Base-by-base conservation (phyloP, 2,113 vertebrate species). In the Dissostichus mawsoni region DNA sequence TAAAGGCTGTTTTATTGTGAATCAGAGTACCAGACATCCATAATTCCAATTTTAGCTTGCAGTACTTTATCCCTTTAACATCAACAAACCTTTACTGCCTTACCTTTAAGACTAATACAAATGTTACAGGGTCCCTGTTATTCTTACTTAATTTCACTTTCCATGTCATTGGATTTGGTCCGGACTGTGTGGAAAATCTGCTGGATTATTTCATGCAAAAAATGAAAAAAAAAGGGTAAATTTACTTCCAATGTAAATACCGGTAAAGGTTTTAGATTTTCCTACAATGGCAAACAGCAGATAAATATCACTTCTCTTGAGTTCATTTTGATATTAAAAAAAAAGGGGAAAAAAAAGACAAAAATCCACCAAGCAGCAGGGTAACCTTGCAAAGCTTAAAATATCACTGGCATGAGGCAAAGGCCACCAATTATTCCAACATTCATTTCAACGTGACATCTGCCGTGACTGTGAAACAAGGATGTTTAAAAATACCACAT, bases 401-500 rank as follows among this genome's bases (percentile, higher is more conserved):
- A 70, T 81, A 74, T 23, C 10, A 58, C 18, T 12, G 41, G 18
- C 8, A 80, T 14, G 20, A 63, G 55, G 74, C 45, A 76, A 80
- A 80, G n/a, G 56, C 71, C 53, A 50, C 17, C 50, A 67, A 52
- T 53, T 58, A 69, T 41, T 74, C 74, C 18, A 65, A 77, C 33
- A 68, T 68, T 74, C 4, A 64, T 76, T 79, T 76, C 11, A 65
- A 70, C 50, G 41, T 80, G 51, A 84, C 45, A 75, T 78, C 74
- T 79, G 68, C 65, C 82, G 66, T 80, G 63, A 82, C 52, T 66
- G 47, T 55, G 23, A 85, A 75, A 78, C 18, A 11, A 25, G 56
- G 52, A 77, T 82, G 68, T 76, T 76, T 86, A 83, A 83, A 86
- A 86, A 84, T 75, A 59, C 57, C n/a, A 63, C 74, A 62, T 66